Evolutionary conservation across 2,113 vertebrate species (phyloP).

Genomic region (Vombatus ursinus): DNA sequence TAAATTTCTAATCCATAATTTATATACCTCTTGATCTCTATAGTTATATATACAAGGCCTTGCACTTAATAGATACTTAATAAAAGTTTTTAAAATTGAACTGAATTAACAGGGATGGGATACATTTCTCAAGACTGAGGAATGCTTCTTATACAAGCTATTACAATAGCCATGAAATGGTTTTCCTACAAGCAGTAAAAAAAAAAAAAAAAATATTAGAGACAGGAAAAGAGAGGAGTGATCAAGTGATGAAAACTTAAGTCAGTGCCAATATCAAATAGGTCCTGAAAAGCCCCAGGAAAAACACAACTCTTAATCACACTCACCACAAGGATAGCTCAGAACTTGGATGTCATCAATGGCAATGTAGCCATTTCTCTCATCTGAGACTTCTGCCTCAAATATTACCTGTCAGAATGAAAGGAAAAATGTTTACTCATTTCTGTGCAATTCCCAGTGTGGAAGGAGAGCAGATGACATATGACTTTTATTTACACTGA

Average conservation of each 20-base stretch:
- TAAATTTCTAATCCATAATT: neutral
- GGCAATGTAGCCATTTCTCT: constrained; percentile 96
- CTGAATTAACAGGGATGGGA: neutral
- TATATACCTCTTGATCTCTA: neutral
- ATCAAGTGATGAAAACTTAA: constrained; percentile 80
- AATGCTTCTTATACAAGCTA: constrained; percentile 11
- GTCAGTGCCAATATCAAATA: constrained; percentile 73
- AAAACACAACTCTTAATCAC: constrained; percentile 87
- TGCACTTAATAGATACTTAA: neutral
- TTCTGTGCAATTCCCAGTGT: constrained; percentile 69
- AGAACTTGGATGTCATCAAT: constrained; percentile 99
- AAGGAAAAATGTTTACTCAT: constrained; percentile 79
- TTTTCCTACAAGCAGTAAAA: constrained; percentile 46
- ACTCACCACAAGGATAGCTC: constrained; percentile 99
- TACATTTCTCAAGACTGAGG: neutral
- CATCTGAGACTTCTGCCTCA: constrained; percentile 95
- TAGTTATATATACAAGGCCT: neutral
- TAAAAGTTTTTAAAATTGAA: neutral
- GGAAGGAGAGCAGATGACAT: neutral
- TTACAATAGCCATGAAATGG: neutral
- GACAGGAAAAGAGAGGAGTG: constrained; percentile 78
- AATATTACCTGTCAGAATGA: constrained; percentile 94
- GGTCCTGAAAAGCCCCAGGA: constrained; percentile 79
- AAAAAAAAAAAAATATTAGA: constrained; percentile 60
- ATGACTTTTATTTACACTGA: constrained; percentile 72